phyloP scores from a whole-genome alignment of 92 coral and sea anemone species.

The Zoanthus sociatus region DNA sequence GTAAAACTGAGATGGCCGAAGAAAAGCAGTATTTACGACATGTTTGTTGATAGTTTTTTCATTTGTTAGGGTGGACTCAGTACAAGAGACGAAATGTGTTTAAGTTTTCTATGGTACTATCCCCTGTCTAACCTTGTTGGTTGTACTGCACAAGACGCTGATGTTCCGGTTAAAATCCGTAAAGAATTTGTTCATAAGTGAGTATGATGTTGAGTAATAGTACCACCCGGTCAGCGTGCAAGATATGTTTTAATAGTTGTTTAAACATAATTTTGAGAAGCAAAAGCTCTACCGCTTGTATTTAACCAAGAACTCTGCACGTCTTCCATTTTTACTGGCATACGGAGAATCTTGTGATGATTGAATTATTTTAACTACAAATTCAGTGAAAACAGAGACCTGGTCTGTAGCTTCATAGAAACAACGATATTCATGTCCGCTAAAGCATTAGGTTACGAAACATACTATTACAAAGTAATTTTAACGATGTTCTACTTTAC shows the following conservation, averaged over 20 bases:
- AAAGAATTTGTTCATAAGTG: neutral
- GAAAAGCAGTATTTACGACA: too few species aligned
- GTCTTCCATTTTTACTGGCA: neutral
- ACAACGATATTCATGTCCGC: neutral
- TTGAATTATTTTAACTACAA: neutral
- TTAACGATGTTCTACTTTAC: too few species aligned
- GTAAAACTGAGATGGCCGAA: too few species aligned
- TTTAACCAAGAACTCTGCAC: too few species aligned
- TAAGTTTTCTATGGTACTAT: constrained; percentile 5
- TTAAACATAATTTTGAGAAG: too few species aligned
- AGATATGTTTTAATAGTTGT: too few species aligned
- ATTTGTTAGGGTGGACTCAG: constrained; percentile 12
- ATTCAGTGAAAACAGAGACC: neutral
- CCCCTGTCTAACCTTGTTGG: constrained; percentile 1
- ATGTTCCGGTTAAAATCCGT: neutral
- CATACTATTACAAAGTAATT: too few species aligned
- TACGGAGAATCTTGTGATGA: neutral
- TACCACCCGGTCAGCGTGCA: neutral
- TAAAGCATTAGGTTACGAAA: neutral
- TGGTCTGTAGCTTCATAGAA: neutral
- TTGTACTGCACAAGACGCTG: neutral
- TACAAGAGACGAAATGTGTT: constrained; percentile 23
- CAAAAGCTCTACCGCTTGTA: too few species aligned
- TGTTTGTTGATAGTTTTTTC: too few species aligned
- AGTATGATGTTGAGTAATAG: neutral